Conservation (phyloP, 2,797 vertebrate genomes). For the Sarcophilus harrisii region DNA sequence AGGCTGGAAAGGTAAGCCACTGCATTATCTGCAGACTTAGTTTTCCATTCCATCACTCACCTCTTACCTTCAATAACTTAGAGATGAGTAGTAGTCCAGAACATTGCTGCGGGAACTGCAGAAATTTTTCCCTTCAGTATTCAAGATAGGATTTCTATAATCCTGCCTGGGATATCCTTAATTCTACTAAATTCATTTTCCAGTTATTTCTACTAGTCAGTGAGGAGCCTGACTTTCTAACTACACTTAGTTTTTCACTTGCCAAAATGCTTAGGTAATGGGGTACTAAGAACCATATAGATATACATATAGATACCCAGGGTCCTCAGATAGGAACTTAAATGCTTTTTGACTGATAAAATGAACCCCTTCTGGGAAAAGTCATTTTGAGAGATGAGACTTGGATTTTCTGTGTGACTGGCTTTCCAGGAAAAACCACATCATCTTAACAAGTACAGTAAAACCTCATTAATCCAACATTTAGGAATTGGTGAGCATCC, state of each 20-base stretch:
- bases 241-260: neutral
- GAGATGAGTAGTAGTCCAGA: constrained; percentile 14
- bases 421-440: neutral
- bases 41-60: neutral
- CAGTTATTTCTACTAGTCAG: neutral
- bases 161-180: neutral
- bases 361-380: neutral
- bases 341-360: constrained; percentile 12
- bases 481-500: constrained; percentile 8
- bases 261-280: neutral
- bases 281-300: neutral
- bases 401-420: neutral
- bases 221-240: neutral
- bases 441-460: constrained; percentile 15
- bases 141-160: neutral
- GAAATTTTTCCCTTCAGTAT: neutral
- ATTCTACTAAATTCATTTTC: neutral
- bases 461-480: constrained; percentile 21
- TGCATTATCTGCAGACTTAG: neutral
- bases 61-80: neutral
- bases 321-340: neutral
- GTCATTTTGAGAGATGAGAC: constrained; percentile 19
- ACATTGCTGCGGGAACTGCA: neutral
- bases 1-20: neutral
- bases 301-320: neutral